These are phyloP conservation scores for Melanostoma mellinum DNA, from an alignment of 2,888 invertebrate genomes.

Conservation along the genomic window DNA sequence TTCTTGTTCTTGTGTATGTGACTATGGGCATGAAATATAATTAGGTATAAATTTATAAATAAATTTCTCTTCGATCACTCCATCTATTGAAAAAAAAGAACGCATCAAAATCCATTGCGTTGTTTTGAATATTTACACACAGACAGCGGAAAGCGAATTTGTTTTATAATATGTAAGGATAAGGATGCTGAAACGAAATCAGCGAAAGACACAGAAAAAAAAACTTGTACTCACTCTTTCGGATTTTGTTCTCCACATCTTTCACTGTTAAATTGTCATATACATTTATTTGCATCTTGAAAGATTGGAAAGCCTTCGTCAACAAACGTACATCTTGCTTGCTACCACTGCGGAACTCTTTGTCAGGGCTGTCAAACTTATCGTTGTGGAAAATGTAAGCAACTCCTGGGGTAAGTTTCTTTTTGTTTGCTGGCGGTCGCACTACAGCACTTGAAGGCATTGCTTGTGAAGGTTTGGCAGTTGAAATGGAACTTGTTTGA, in stretches of 20 bases:
- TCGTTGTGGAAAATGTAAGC: constrained; percentile 80
- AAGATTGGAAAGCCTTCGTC: constrained; percentile 75
- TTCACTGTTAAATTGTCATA: constrained; percentile 77
- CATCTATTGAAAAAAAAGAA: too few species aligned
- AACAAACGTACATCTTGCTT: constrained; percentile 78
- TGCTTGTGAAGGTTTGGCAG: neutral
- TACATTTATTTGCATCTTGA: constrained; percentile 77
- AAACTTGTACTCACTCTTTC: constrained; percentile 77
- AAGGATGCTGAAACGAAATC: neutral
- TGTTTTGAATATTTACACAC: too few species aligned
- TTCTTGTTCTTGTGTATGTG: neutral
- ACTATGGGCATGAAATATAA: too few species aligned
- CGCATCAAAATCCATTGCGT: too few species aligned
- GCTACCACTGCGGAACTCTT: constrained; percentile 78
- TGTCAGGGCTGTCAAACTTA: constrained; percentile 76
- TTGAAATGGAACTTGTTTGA: neutral
- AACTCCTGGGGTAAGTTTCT: constrained; percentile 77
- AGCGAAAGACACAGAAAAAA: too few species aligned
- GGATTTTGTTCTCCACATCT: constrained; percentile 76
- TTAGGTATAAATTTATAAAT: too few species aligned
- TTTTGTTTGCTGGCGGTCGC: neutral
- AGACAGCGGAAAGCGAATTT: too few species aligned
- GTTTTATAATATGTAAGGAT: too few species aligned
- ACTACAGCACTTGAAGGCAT: neutral
- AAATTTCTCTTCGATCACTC: too few species aligned